Conservation (phyloP, 1,140 invertebrate genomes). For the Bombus balteatus region DNA sequence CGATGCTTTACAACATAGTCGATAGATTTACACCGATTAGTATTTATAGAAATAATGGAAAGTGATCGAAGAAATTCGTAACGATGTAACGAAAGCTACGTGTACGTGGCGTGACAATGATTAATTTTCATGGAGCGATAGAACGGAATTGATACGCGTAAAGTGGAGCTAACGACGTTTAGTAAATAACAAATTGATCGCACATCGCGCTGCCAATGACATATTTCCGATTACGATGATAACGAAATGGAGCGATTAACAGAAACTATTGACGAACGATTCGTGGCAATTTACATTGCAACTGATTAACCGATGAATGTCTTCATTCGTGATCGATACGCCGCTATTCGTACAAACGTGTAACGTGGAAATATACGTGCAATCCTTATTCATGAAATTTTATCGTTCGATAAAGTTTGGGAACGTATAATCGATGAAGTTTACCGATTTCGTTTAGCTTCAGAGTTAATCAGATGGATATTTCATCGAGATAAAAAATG, state of each 20-base stretch:
- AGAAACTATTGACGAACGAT: conserved; percentile 19
- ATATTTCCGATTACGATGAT: conserved; percentile 37
- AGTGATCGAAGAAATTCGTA: neutral
- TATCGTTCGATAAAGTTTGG: neutral
- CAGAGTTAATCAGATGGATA: no score
- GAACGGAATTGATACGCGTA: conserved; percentile 48
- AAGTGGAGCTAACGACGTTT: conserved; percentile 37
- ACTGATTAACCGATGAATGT: neutral
- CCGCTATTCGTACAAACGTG: no score
- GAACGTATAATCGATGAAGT: no score
- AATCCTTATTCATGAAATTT: neutral
- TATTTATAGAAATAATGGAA: neutral
- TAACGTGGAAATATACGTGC: neutral
- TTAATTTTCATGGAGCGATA: conserved; percentile 48
- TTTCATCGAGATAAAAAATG: no score
- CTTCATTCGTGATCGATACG: neutral
- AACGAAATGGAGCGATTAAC: conserved; percentile 28
- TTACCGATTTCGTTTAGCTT: no score
- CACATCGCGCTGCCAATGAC: conserved; percentile 36
- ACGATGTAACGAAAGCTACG: neutral
- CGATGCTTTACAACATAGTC: neutral
- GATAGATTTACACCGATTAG: neutral
- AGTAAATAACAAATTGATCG: conserved; percentile 65
- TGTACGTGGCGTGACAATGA: conserved; percentile 33
- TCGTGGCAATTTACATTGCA: conserved; percentile 14